Base-by-base conservation (phyloP, 1,140 invertebrate species). In the Drosophila sechellia region DNA sequence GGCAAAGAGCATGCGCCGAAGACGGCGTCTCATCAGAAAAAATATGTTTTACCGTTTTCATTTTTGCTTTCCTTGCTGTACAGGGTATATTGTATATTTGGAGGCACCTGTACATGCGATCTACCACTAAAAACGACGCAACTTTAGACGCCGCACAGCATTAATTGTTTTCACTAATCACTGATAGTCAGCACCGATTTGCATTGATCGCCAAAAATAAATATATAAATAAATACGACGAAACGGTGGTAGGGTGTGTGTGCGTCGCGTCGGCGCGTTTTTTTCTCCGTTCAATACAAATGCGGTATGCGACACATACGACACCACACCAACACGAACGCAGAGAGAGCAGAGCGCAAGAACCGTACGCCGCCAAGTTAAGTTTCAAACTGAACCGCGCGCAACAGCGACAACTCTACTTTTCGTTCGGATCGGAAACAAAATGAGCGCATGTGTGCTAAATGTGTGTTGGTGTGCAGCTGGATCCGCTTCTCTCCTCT, bases 391-490 rank as follows among this genome's bases (percentile, higher is more conserved):
- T 85, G 57, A 85, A 63, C 34, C 60, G 60, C 17, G 65, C 64
- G 57, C 31, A 40, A 15, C 73, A 35, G 77, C 81, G 81, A 68
- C 81, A 86, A 81, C 81, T 86, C 81, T 81, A 60, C 63, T 27
- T 13, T 31, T 31, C 27, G 31, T 1, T 48, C 43, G 20, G 5
- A 22, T 15, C 27, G 27, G 77, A 86, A 86, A 86, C 81, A 86
- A 86, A 86, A 86, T 86, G 81, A 86, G 55, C 78, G 78, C 81
- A 71, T 84, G 79, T 85, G 77, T 77, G 31, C 4, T 65, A 49
- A 55, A 59, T 13, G 68, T 55, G 49, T 42, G 39, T 22, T 63
- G 17, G 43, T 15, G 35, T 50, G 45, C 45, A 49, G 56, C 48
- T 58, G 58, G 48, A 86, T 86, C 83, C 15, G 15, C 10, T 43